Conservation (phyloP, 2,113 vertebrate species). For the Typhlomys cinereus region DNA sequence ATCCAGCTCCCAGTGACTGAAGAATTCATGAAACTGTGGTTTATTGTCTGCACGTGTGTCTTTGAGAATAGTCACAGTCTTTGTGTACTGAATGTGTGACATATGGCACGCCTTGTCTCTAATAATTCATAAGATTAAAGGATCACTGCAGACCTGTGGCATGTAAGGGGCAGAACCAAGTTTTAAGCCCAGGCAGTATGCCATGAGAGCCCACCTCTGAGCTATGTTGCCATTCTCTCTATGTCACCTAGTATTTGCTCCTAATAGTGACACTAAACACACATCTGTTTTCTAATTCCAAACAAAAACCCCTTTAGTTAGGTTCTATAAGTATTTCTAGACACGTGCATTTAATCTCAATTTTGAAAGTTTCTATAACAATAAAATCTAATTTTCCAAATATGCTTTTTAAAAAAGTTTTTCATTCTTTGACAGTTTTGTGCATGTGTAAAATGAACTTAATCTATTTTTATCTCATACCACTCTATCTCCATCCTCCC, state of each 20-base stretch:
- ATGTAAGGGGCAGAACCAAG: neutral
- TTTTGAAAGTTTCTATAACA: conserved; percentile 47
- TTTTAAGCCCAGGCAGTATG: neutral
- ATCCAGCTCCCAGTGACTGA: neutral
- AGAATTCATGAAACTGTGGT: neutral
- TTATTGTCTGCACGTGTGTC: neutral
- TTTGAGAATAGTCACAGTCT: conserved; percentile 2
- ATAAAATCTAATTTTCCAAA: conserved; percentile 50
- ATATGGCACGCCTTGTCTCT: neutral
- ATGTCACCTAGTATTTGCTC: neutral
- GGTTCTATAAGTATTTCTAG: conserved; percentile 27
- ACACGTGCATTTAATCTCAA: conserved; percentile 49
- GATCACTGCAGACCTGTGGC: neutral
- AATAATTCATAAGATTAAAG: conserved; percentile 20
- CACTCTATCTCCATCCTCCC: too few species aligned
- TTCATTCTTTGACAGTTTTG: too few species aligned
- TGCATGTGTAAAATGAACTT: too few species aligned
- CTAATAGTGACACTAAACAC: neutral
- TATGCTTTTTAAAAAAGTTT: too few species aligned
- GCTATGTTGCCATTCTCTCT: neutral
- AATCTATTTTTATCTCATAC: too few species aligned
- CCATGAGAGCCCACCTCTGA: neutral
- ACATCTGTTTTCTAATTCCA: conserved; percentile 50
- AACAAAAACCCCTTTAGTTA: conserved; percentile 10
- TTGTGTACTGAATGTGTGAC: neutral